Evolutionary conservation across 2,888 invertebrate genomes (phyloP).

Genomic region (Pasiphila rectangulata): DNA sequence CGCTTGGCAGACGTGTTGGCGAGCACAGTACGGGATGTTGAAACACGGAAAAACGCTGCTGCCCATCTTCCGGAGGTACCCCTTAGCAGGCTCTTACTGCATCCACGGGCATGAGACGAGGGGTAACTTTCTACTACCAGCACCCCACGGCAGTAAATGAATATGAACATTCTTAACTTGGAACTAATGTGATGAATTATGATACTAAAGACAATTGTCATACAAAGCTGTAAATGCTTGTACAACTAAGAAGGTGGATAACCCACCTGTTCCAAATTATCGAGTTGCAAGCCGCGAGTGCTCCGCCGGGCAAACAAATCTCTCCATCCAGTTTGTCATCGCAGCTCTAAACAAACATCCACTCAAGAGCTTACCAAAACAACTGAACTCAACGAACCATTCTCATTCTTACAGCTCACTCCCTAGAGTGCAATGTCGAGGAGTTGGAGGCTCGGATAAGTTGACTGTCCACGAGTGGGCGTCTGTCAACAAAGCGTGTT

Average conservation of each 20-base stretch:
- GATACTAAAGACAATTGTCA: too few species aligned
- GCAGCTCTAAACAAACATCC: conserved; percentile 22
- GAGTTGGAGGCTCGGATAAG: background rate
- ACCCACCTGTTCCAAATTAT: conserved; percentile 19
- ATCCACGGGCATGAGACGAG: too few species aligned
- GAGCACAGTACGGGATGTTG: too few species aligned
- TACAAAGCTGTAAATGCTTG: too few species aligned
- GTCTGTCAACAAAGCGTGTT: conserved; percentile 20
- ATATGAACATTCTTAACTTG: too few species aligned
- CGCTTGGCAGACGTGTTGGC: too few species aligned
- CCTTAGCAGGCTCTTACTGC: too few species aligned
- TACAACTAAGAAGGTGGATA: background rate
- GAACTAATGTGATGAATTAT: too few species aligned
- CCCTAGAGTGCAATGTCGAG: background rate
- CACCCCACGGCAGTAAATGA: too few species aligned
- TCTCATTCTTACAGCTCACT: background rate
- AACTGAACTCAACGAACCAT: background rate
- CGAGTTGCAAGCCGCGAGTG: conserved; percentile 15
- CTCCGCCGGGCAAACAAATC: conserved; percentile 20
- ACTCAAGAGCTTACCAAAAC: conserved; percentile 23
- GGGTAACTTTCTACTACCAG: too few species aligned
- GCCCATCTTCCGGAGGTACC: too few species aligned
- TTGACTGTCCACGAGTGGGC: conserved; percentile 16
- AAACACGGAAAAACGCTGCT: too few species aligned
- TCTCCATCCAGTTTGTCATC: conserved; percentile 25